Evolutionary conservation across 2,797 vertebrate species (phyloP).

Genomic region (Protonibea diacanthus): DNA sequence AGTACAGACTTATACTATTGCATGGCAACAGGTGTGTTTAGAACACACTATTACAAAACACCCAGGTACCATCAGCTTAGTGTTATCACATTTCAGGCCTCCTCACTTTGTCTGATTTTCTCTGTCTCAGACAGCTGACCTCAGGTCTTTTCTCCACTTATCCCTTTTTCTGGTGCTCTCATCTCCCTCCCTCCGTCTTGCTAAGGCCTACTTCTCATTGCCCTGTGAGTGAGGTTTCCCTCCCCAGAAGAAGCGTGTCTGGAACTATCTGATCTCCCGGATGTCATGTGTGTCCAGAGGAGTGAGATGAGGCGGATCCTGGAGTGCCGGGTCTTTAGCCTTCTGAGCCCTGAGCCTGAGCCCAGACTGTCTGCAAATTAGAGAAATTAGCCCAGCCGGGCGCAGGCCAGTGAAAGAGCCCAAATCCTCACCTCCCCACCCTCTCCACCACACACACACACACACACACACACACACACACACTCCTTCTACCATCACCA

Average conservation of each 20-base stretch:
- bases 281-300: conserved; percentile 47
- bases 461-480: conserved; percentile 38
- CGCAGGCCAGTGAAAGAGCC: conserved; percentile 77
- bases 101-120: conserved; percentile 44
- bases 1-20: conserved; percentile 7
- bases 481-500: conserved; percentile 23
- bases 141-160: conserved; percentile 62
- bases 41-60: conserved; percentile 44
- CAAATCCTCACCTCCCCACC: conserved; percentile 48
- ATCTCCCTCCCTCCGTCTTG: conserved; percentile 8
- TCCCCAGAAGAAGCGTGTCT: conserved; percentile 60
- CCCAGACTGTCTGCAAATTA: conserved; percentile 87
- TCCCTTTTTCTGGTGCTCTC: conserved; percentile 47
- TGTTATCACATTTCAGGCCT: conserved; percentile 28
- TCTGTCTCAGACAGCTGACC: conserved; percentile 64
- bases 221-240: conserved; percentile 27
- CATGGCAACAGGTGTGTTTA: conserved; percentile 37
- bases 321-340: conserved; percentile 65
- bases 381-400: conserved; percentile 83
- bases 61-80: background rate
- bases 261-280: conserved; percentile 46
- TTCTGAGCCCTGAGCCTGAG: conserved; percentile 76
- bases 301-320: conserved; percentile 55
- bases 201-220: conserved; percentile 24
- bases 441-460: conserved; percentile 11